Conservation (phyloP, 2,888 invertebrate genomes). For the Sussaba pulchella region DNA sequence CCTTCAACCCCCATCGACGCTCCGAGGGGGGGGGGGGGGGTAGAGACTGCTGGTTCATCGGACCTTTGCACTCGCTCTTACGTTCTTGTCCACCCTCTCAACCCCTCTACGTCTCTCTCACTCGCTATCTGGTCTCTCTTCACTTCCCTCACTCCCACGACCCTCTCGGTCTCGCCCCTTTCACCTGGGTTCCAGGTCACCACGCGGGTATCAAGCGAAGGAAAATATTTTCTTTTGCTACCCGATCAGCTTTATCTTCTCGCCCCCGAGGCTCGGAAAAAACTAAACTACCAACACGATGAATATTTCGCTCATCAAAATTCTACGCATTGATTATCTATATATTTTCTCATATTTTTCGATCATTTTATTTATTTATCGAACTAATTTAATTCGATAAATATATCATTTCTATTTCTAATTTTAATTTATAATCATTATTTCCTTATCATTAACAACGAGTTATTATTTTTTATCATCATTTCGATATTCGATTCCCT, state of each 20-base stretch:
- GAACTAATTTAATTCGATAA: too few relatives aligned
- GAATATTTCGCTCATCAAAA: background rate
- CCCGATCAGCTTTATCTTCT: constrained; percentile 1
- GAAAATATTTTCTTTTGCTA: constrained; percentile 13
- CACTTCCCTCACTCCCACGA: background rate
- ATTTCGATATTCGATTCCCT: too few relatives aligned
- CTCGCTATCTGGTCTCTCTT: background rate
- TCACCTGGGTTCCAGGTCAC: background rate
- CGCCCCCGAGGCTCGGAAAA: background rate
- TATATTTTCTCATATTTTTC: too few relatives aligned
- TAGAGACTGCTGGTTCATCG: constrained; percentile 39
- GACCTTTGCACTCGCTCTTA: constrained; percentile 20
- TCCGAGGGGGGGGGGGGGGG: constrained; percentile 6
- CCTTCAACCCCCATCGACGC: constrained; percentile 46
- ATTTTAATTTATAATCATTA: too few relatives aligned
- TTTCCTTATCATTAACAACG: too few relatives aligned
- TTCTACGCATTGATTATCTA: background rate
- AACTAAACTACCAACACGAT: background rate
- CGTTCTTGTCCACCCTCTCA: background rate
- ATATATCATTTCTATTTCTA: too few relatives aligned
- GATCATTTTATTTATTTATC: too few relatives aligned
- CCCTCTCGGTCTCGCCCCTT: background rate
- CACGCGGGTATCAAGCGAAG: constrained; percentile 1
- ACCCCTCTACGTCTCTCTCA: background rate
- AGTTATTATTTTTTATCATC: too few relatives aligned